Conservation (phyloP, 2,113 vertebrate species). For the Syngnathus typhle region DNA sequence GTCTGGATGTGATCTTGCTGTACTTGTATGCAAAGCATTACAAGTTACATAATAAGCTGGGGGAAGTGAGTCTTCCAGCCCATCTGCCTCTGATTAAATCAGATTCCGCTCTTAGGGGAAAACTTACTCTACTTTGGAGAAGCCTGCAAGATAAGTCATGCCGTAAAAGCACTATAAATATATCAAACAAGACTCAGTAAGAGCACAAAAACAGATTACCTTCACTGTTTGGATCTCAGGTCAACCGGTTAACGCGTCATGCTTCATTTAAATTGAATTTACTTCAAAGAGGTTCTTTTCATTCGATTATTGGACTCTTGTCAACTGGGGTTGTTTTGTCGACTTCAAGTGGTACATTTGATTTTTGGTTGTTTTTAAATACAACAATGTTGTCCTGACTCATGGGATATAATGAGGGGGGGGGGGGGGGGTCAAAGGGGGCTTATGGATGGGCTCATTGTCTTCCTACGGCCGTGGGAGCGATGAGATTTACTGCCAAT, state of each 20-base stretch:
- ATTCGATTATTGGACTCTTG: neutral
- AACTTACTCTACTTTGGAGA: conserved; percentile 29
- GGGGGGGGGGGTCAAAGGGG: neutral
- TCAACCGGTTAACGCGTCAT: neutral
- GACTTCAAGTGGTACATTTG: neutral
- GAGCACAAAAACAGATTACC: neutral
- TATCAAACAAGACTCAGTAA: neutral
- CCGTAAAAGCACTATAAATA: neutral
- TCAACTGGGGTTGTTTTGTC: neutral
- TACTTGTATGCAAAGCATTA: conserved; percentile 20
- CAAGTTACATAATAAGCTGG: conserved; percentile 40
- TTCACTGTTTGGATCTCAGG: neutral
- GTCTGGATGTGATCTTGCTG: neutral
- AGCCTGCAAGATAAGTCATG: neutral
- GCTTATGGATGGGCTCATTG: conserved; percentile 17
- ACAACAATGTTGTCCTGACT: neutral
- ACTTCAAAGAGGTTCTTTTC: neutral
- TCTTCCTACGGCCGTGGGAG: conserved; percentile 23
- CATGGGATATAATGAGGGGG: neutral
- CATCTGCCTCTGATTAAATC: conserved; percentile 48
- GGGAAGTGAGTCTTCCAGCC: conserved; percentile 20
- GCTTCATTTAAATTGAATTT: neutral
- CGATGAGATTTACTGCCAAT: neutral
- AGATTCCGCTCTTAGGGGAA: conserved; percentile 17
- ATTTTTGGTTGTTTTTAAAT: neutral